A percentile compares a stretch with the other conserved stretches of the same genome.
phyloP scores from a whole-genome alignment of 1,140 invertebrate species.

The Carposina sasakii region DNA sequence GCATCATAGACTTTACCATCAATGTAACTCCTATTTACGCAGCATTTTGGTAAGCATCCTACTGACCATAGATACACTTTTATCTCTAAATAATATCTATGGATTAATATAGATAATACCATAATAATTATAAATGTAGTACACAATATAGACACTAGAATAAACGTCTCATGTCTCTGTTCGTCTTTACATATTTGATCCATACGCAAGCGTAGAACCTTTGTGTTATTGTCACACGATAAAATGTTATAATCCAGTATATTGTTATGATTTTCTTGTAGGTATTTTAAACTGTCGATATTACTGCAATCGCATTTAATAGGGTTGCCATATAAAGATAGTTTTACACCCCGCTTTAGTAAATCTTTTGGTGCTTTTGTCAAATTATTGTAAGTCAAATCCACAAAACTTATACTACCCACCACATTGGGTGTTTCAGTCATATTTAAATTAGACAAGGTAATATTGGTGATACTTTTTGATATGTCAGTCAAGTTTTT shows the following conservation, averaged over 20 bases:
- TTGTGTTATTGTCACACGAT: constrained; percentile 13
- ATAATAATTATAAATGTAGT: too few species aligned
- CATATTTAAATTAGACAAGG: constrained; percentile 3
- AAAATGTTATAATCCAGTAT: not conserved
- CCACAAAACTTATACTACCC: constrained; percentile 12
- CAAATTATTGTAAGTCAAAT: constrained; percentile 31
- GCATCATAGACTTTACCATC: constrained; percentile 78
- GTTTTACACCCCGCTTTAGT: constrained; percentile 11
- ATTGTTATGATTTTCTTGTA: constrained; percentile 9
- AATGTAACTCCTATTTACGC: not conserved
- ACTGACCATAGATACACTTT: not conserved
- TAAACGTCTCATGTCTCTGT: too few species aligned
- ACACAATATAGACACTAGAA: too few species aligned
- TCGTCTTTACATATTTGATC: not conserved
- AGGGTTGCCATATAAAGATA: constrained; percentile 26
- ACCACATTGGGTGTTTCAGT: not conserved
- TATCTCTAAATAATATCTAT: not conserved
- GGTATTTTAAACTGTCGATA: constrained; percentile 4
- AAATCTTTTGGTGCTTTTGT: constrained; percentile 17
- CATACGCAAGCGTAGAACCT: not conserved
- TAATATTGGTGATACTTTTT: not conserved
- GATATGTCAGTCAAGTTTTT: not conserved
- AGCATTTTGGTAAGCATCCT: not conserved
- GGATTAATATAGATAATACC: not conserved
- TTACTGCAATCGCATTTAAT: constrained; percentile 28